A percentile compares a stretch with the other conserved stretches of the same genome.
Conservation (phyloP, 23 tunicate genomes). For the Ascidia mentula region DNA sequence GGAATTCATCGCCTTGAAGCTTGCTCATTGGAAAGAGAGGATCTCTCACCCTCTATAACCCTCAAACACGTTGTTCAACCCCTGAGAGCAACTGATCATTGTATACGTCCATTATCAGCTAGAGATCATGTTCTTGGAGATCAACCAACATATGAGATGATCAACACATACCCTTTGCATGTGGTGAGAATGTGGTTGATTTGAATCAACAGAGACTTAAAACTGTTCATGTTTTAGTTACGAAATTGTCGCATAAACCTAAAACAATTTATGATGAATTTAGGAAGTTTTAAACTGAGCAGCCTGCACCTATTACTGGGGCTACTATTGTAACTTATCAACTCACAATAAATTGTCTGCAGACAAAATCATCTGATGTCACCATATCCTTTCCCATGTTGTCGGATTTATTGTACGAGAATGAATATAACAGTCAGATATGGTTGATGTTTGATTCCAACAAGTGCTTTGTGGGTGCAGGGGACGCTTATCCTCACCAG, state of each 20-base stretch:
- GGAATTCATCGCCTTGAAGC: constrained; percentile 67
- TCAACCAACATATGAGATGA: constrained; percentile 66
- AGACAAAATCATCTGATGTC: constrained; percentile 73
- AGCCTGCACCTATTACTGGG: background rate
- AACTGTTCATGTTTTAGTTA: no score
- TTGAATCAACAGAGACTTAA: no score
- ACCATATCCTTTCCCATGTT: constrained; percentile 60
- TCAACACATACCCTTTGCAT: constrained; percentile 75
- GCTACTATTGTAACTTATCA: background rate
- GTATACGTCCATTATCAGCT: constrained; percentile 43
- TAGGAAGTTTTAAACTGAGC: background rate
- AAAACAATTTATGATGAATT: background rate
- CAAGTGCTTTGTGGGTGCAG: constrained; percentile 63
- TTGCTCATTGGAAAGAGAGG: constrained; percentile 47
- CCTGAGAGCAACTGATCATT: constrained; percentile 55
- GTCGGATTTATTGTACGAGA: constrained; percentile 82
- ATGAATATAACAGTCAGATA: constrained; percentile 77
- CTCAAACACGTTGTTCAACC: constrained; percentile 70
- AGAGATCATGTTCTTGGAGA: constrained; percentile 64
- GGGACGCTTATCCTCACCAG: constrained; percentile 94
- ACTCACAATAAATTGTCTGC: background rate
- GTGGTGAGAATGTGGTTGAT: constrained; percentile 61
- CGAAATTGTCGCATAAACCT: no score
- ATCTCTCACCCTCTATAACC: constrained; percentile 55
- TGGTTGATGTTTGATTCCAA: constrained; percentile 72